Evolutionary conservation across 1,140 invertebrate species (phyloP).

Genomic region (Zelostemma sp.): DNA sequence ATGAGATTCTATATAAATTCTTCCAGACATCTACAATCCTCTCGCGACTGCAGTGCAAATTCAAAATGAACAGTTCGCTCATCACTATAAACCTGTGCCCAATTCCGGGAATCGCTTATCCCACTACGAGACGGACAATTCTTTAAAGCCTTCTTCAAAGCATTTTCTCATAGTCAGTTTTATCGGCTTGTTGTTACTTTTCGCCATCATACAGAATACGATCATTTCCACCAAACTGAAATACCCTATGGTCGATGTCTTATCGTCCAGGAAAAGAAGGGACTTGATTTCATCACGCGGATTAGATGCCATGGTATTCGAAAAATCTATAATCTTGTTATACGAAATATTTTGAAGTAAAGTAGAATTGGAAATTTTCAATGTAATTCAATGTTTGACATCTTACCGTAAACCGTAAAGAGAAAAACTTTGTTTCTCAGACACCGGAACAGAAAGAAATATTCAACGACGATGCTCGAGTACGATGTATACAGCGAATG

Average conservation of each 20-base stretch:
- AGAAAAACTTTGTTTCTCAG: conserved; percentile 41
- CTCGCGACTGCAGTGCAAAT: background rate
- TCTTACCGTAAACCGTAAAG: background rate
- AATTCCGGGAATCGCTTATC: background rate
- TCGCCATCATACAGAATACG: conserved; percentile 66
- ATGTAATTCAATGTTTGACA: background rate
- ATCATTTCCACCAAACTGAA: conserved; percentile 57
- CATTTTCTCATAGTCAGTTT: conserved; percentile 65
- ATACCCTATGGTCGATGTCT: conserved; percentile 54
- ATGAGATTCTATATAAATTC: too few relatives aligned
- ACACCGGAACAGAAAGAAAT: conserved; percentile 56
- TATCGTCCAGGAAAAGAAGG: conserved; percentile 56
- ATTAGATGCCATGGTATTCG: conserved; percentile 47
- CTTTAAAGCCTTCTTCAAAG: conserved; percentile 57
- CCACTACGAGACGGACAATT: conserved; percentile 35
- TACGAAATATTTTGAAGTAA: background rate
- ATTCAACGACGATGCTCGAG: conserved; percentile 55
- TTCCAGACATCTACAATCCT: background rate
- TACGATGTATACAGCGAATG: conserved; percentile 64
- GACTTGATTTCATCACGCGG: conserved; percentile 44
- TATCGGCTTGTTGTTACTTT: conserved; percentile 64
- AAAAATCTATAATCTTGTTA: background rate
- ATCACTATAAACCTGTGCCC: background rate
- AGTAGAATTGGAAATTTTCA: background rate
- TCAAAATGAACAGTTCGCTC: background rate